Evolutionary conservation across 2,797 vertebrate species (phyloP), one percentile per base, ranked within the genome.

Genomic region (Sebastes cheni): DNA sequence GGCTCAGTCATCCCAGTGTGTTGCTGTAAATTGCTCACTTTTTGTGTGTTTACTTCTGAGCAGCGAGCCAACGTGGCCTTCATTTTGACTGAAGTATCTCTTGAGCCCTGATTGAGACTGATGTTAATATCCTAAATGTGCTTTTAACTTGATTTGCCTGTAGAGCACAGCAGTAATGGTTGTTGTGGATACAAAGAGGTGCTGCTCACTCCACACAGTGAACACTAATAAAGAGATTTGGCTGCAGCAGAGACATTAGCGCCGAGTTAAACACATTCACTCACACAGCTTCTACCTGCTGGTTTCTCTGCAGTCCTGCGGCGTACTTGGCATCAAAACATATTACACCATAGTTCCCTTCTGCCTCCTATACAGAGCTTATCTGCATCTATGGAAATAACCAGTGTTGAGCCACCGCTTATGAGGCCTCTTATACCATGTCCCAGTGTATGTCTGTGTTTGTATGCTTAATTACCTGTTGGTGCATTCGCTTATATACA

Each of bases 401-500:
- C n/a, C 9, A 8, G 4, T 59, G 18, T 25, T 32, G 0, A 18
- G 30, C 71, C n/a, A 6, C 16, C 20, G 32, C 65, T 59, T 62
- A 67, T 16, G 16, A 56, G 25, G 46, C 56, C 77, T 67, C 85
- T 83, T 66, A 75, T 46, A 86, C 81, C 83, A 81, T 9, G 79
- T 90, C 87, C 88, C 88, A 84, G 83, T 42, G 10, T 86, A 78
- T 84, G 60, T 79, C 20, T 88, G 52, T 75, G 23, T 74, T 13
- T 83, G 30, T 87, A 77, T 80, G 77, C 75, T 55, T 55, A 58
- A 34, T 72, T 16, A 65, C 36, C 8, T 67, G 22, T 52, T 32
- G 36, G 52, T 71, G 9, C 8, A 36, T 73, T 72, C 68, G 46
- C 27, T 75, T 70, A 25, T 72, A 50, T 50, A 71, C 27, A 46